Percentiles rank a stretch among this genome's conserved stretches.
Conservation (phyloP, 2,113 vertebrate genomes). For the Castor canadensis region DNA sequence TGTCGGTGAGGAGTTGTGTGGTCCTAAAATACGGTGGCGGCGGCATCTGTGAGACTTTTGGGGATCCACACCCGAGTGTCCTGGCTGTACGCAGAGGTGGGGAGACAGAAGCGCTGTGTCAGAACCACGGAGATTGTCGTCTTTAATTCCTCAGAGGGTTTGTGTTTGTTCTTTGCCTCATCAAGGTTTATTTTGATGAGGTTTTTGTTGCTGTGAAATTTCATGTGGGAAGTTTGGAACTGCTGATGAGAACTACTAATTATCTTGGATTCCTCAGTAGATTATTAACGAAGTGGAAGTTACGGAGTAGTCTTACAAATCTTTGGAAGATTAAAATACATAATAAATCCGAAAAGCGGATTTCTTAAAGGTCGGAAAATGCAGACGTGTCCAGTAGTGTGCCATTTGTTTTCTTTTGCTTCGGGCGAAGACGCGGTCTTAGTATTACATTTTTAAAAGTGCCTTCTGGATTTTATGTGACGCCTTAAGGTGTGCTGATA, state of each 20-base stretch:
- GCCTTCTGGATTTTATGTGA: background rate
- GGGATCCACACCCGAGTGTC: accelerated
- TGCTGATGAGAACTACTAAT: background rate
- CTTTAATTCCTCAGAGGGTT: background rate
- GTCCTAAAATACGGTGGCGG: background rate
- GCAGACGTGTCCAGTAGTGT: background rate
- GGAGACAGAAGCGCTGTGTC: background rate
- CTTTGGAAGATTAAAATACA: background rate
- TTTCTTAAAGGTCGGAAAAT: background rate
- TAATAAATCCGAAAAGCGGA: background rate
- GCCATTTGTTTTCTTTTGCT: background rate
- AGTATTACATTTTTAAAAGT: background rate
- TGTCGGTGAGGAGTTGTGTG: background rate
- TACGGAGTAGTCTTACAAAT: background rate
- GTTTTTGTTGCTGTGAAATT: background rate
- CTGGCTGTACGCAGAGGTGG: background rate
- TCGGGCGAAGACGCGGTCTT: background rate
- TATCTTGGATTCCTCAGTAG: background rate
- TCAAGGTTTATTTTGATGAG: background rate
- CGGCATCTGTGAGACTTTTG: background rate
- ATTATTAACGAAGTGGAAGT: background rate
- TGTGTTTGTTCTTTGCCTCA: background rate
- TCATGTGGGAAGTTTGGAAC: background rate
- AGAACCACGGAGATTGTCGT: background rate
- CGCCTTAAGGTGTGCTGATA: background rate